Base-by-base conservation (phyloP, 2,888 invertebrate species). In the Patella pellucida region DNA sequence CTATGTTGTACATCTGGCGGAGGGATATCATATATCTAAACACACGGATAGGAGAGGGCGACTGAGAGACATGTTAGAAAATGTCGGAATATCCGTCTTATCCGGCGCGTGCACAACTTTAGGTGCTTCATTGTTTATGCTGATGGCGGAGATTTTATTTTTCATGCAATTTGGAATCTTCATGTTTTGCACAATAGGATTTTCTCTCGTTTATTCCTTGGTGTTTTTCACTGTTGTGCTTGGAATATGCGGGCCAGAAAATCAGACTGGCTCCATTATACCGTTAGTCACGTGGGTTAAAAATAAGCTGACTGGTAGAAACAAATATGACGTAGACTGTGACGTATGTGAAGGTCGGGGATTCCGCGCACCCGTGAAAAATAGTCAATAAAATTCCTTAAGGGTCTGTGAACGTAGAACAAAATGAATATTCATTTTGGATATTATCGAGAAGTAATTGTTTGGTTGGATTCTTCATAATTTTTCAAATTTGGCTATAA, bases 1-100 rank as follows among this genome's bases (percentile, higher is more conserved):
- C 79, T 88, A 88, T 73, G 87, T 89, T 16, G 88, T 89, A 0
- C 89, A 89, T 70, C 75, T 89, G 62, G 87, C 89, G 67, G 89
- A 88, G 71, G 88, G 86, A 72, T 89, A 89, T 77, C 84, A 85
- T 76, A 79, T 83, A 71, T 85, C 88, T 2, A 71, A 76, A n/a
- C 81, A 80, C 72, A n/a, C 69, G 7, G 83, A 85, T 81, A 80
- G 89, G 67, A 73, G 75, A 52, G 83, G 82, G n/a, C 85, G 87
- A 50, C 83, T 87, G 9, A 82, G 79, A 31, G 85, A 87, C 76
- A 84, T 86, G 84, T 78, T 89, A 41, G 85, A 85, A 56, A 80
- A 83, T 72, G 82, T 87, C 76, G 89, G 86, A 11, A 79, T 85
- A 9, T 89, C 89, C 15, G 85, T 89, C 3, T 75, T 89, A 27